A percentile compares a stretch with the other conserved stretches of the same genome.
Evolutionary conservation across 2,888 invertebrate genomes (phyloP).

Genomic region (Philhelius pedissequus): DNA sequence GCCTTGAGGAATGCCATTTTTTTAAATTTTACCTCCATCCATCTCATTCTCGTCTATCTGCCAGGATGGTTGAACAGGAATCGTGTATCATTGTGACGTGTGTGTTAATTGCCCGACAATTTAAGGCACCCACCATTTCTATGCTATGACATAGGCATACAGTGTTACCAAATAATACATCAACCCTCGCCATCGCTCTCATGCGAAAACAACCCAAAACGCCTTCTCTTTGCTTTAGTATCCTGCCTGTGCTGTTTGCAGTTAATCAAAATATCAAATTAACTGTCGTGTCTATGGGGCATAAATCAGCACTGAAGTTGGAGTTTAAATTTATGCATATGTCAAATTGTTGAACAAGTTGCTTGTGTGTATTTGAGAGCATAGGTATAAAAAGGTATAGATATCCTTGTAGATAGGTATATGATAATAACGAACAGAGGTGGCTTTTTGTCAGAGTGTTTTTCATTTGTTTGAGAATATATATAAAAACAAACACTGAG

Average conservation of each 20-base stretch:
- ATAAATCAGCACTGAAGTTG: slow-evolving; percentile 75
- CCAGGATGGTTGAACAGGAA: neutral
- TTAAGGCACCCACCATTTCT: slow-evolving; percentile 31
- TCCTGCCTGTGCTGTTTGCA: slow-evolving; percentile 71
- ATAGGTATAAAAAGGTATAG: neutral
- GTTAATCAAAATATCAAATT: slow-evolving; percentile 80
- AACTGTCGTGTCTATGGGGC: slow-evolving; percentile 79
- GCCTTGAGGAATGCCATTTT: slow-evolving; percentile 38
- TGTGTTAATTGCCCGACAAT: slow-evolving; percentile 70
- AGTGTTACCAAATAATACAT: neutral
- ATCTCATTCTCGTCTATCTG: neutral
- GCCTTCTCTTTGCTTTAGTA: slow-evolving; percentile 41
- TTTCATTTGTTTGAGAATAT: no score
- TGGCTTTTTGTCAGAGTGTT: neutral
- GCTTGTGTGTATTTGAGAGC: slow-evolving; percentile 18
- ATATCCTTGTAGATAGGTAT: no score
- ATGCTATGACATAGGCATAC: neutral
- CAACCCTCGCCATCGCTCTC: neutral
- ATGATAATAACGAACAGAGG: neutral
- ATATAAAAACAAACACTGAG: neutral
- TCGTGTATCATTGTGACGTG: slow-evolving; percentile 55
- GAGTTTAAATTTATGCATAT: slow-evolving; percentile 72
- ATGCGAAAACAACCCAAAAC: slow-evolving; percentile 6
- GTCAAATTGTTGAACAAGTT: slow-evolving; percentile 69
- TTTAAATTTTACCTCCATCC: neutral